phyloP scores from a whole-genome alignment of 2,113 vertebrate species.

The Solea solea region DNA sequence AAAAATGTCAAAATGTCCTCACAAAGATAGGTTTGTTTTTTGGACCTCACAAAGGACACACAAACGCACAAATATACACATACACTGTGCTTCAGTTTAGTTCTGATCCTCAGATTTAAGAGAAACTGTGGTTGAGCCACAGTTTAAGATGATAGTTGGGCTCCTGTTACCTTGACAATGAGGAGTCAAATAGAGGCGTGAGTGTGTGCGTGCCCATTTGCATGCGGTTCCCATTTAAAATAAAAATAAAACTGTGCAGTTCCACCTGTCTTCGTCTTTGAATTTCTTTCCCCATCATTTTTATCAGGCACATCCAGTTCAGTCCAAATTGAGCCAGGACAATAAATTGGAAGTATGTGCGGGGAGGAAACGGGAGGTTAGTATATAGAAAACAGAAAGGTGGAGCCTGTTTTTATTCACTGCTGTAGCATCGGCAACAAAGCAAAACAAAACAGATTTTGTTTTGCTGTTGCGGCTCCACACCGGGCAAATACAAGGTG shows the following conservation, averaged over 20 bases:
- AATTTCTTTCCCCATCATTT: neutral
- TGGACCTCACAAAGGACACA: neutral
- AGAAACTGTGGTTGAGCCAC: conserved; percentile 20
- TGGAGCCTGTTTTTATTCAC: conserved; percentile 33
- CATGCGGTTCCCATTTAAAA: neutral
- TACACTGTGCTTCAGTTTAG: neutral
- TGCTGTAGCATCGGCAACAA: conserved; percentile 21
- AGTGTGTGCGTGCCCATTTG: neutral
- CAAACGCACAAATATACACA: neutral
- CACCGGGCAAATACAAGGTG: conserved; percentile 33
- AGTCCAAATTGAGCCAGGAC: conserved; percentile 15
- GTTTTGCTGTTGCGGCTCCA: conserved; percentile 50
- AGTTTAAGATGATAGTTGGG: conserved; percentile 26
- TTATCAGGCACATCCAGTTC: conserved; percentile 10
- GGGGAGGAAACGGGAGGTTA: neutral
- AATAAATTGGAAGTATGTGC: conserved; percentile 19
- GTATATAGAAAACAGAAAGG: conserved; percentile 11
- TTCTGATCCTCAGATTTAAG: conserved; percentile 17
- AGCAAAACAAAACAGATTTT: conserved; percentile 40
- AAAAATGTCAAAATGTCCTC: too few species aligned
- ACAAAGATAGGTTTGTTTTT: neutral
- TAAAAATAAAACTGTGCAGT: neutral
- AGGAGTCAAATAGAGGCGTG: conserved; percentile 29
- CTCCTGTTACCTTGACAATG: conserved; percentile 50
- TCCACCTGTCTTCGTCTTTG: neutral